Conservation (phyloP, 2,113 vertebrate genomes). For the Thalassoma bifasciatum region DNA sequence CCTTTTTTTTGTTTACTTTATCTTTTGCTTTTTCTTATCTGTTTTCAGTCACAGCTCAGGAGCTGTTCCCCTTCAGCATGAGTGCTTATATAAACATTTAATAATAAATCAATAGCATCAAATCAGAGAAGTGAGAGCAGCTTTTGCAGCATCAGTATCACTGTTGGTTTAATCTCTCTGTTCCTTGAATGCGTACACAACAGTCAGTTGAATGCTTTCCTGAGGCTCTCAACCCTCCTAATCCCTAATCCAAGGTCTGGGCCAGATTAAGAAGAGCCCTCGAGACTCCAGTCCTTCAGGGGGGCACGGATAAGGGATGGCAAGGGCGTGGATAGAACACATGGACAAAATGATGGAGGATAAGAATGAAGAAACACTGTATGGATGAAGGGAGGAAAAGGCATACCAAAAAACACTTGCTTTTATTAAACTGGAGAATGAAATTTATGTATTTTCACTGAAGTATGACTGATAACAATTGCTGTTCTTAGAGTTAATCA, state of each 20-base stretch:
- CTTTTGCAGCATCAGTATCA: conserved; percentile 58
- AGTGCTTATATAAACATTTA: conserved; percentile 54
- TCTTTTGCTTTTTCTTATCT: conserved; percentile 9
- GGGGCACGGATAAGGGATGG: conserved; percentile 33
- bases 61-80: conserved; percentile 19
- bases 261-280: conserved; percentile 72
- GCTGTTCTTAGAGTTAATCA: too few relatives aligned
- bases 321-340: conserved; percentile 1
- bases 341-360: conserved; percentile 2
- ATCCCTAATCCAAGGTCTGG: conserved; percentile 78
- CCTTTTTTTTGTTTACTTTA: background rate
- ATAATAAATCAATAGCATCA: conserved; percentile 57
- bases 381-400: background rate
- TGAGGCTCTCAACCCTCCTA: conserved; percentile 49
- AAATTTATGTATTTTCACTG: too few relatives aligned
- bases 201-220: conserved; percentile 39
- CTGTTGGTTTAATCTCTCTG: conserved; percentile 62
- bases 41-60: conserved; percentile 28
- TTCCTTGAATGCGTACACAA: conserved; percentile 69
- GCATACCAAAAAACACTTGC: background rate
- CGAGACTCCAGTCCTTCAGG: conserved; percentile 40
- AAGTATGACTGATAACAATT: too few relatives aligned
- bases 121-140: conserved; percentile 30
- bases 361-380: background rate
- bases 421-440: background rate